Conservation (phyloP, 2,113 vertebrate species). For the Ictidomys tridecemlineatus region DNA sequence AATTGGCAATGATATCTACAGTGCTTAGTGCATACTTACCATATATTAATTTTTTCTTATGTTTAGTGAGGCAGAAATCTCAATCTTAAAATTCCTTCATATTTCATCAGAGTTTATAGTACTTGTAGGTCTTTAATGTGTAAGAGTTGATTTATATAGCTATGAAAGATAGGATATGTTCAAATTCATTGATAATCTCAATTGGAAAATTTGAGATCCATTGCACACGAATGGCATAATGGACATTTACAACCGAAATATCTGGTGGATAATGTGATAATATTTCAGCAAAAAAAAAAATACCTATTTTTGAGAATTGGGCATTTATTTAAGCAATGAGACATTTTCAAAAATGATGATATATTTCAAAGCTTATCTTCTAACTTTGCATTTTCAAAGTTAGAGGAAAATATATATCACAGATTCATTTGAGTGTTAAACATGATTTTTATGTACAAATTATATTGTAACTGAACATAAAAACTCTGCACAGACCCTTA, state of each 20-base stretch:
- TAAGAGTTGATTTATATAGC: not conserved
- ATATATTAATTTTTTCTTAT: constrained; percentile 7
- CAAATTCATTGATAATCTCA: constrained; percentile 12
- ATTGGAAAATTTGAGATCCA: not conserved
- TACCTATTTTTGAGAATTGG: not conserved
- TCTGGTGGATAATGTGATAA: not conserved
- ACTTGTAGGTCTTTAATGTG: not conserved
- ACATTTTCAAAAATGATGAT: not conserved
- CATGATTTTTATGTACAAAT: not conserved
- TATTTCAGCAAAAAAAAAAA: not conserved
- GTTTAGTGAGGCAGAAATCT: not conserved
- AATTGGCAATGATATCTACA: not conserved
- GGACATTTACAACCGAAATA: not conserved
- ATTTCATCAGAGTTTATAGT: not conserved
- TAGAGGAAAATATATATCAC: not conserved
- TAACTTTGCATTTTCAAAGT: not conserved
- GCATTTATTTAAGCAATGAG: constrained; percentile 18
- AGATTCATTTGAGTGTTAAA: not conserved
- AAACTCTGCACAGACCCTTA: not conserved
- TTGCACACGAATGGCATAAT: not conserved
- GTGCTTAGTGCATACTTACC: not conserved
- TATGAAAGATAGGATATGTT: not conserved
- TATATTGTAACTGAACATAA: not conserved
- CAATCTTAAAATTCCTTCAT: not conserved
- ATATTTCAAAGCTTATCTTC: not conserved